Evolutionary conservation across 2,888 invertebrate species (phyloP).

Genomic region (Drosophila imparisetae): DNA sequence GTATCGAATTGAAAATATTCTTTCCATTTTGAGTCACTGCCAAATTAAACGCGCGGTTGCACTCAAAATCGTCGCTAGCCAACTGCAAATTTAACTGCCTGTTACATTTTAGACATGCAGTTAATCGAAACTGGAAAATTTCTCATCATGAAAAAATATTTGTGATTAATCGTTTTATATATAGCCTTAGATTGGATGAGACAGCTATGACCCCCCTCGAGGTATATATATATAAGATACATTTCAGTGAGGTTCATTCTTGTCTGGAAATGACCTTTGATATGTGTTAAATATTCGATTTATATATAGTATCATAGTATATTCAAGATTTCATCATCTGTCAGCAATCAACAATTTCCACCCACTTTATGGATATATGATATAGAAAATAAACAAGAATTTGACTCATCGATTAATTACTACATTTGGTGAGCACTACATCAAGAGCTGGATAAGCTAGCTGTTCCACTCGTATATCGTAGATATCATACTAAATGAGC

Average conservation of each 20-base stretch:
- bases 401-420: conserved; percentile 18
- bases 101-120: not conserved
- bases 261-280: not conserved
- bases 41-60: conserved; percentile 2
- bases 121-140: not conserved
- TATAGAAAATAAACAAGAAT: conserved; percentile 1
- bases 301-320: not conserved
- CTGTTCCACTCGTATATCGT: conserved; percentile 15
- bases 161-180: not conserved
- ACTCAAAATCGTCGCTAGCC: not conserved
- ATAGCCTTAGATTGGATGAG: not conserved
- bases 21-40: conserved; percentile 5
- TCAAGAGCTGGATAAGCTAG: conserved; percentile 42
- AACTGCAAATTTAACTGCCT: not conserved
- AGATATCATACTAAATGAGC: conserved; percentile 11
- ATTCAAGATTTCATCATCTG: not conserved
- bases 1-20: conserved; percentile 6
- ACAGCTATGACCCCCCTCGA: not conserved
- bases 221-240: not conserved
- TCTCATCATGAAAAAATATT: not conserved
- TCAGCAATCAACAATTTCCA: not conserved
- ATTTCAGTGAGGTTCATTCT: not conserved
- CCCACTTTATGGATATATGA: not conserved
- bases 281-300: not conserved
- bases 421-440: conserved; percentile 1